Evolutionary conservation across 1,140 invertebrate species (phyloP), one percentile per base, ranked within the genome.

Genomic region (Planococcus citri): DNA sequence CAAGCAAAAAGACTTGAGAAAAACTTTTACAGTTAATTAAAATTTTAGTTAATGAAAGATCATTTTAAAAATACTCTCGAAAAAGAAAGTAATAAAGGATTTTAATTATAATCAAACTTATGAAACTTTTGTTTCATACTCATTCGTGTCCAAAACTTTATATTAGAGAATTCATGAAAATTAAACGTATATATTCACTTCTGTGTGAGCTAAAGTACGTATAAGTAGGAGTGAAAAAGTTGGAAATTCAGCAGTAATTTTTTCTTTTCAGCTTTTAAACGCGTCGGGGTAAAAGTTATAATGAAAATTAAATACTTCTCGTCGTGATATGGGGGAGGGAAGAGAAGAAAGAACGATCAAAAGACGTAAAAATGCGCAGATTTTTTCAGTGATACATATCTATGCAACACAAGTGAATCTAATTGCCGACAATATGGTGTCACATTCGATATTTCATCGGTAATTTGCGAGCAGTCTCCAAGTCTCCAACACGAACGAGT

Each of bases 71-170:
- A 51, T 51, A 51, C n/a, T 51, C 41, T 4, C n/a, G 17, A 51
- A 51, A 51, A 51, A 51, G 41, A 51, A 51, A 51, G n/a, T 51
- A 51, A 51, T 51, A 51, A 51, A 51, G 41, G 41, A 51, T 51
- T 51, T 51, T 51, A 51, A 51, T 51, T 51, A 51, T 51, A 51
- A 51, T 20, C n/a, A 51, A 51, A 51, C 41, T 51, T 51, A 51
- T 51, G 41, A 51, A 51, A 51, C 41, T 51, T 51, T 51, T 51
- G 41, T 51, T 51, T 51, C 41, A 51, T 51, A 51, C 41, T 51
- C 41, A 51, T 51, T 51, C 41, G n/a, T 51, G 41, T 51, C 41
- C 41, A 20, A 51, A 51, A 51, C 41, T 51, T 51, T 51, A 20
- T 51, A 20, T 51, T 51, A 51, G 41, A 3, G n/a, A 51, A 51